Evolutionary conservation across 2,113 vertebrate genomes (phyloP).

Genomic region (Struthidea cinerea): DNA sequence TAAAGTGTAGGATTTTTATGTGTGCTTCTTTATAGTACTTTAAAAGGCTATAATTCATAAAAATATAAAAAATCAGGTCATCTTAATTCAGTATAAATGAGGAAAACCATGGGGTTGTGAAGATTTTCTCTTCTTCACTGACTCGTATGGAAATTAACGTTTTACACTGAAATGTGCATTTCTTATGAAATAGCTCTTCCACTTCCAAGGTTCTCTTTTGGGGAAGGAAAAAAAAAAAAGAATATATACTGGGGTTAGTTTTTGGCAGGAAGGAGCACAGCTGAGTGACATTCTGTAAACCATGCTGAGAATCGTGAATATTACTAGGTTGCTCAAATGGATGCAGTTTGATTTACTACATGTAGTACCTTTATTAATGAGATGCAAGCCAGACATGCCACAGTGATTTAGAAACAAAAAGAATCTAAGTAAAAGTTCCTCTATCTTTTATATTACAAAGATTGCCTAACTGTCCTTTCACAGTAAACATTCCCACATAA

Average conservation of each 20-base stretch:
- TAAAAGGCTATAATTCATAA: not conserved
- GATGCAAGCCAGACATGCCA: not conserved
- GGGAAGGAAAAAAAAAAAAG: not conserved
- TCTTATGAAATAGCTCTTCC: not conserved
- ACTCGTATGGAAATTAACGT: not conserved
- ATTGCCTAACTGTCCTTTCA: not conserved
- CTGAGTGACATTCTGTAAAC: not conserved
- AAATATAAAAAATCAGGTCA: not conserved
- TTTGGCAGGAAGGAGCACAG: not conserved
- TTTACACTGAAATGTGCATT: not conserved
- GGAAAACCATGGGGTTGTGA: not conserved
- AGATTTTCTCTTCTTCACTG: not conserved
- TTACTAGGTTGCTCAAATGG: not conserved
- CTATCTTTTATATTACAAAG: not conserved
- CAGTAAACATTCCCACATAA: not conserved
- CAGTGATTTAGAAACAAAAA: not conserved
- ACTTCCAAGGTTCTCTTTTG: not conserved
- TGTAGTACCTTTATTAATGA: not conserved
- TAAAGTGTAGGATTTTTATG: not conserved
- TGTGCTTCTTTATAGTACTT: not conserved
- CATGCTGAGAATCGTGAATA: not conserved
- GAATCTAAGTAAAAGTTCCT: not conserved
- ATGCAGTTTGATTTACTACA: not conserved
- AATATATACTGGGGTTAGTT: not conserved
- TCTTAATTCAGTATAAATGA: not conserved